phyloP scores from a whole-genome alignment of 2,113 vertebrate species.

The Neoarius graeffei region DNA sequence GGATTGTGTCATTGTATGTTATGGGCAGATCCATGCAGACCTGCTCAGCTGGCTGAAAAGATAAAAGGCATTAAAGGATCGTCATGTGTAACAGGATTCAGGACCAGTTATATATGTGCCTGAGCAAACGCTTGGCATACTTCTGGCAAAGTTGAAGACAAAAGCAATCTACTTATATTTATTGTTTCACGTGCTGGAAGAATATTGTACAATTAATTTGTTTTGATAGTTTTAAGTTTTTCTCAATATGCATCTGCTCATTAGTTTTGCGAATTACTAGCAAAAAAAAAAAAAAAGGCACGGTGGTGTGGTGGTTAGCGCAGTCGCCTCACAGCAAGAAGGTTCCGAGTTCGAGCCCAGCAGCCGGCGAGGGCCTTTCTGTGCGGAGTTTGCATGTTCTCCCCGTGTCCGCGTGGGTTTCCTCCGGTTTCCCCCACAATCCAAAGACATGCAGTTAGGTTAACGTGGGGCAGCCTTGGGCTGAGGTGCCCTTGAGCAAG shows the following conservation, averaged over 20 bases:
- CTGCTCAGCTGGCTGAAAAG: constrained; percentile 19
- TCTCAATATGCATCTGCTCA: neutral
- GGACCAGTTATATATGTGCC: neutral
- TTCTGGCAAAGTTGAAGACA: neutral
- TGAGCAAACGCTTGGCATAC: neutral
- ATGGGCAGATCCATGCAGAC: constrained; percentile 49
- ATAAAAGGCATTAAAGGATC: neutral
- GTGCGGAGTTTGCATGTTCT: no score
- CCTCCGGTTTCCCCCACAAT: no score
- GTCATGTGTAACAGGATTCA: neutral
- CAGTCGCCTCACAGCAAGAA: no score
- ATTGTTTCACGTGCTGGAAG: neutral
- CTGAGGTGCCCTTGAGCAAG: no score
- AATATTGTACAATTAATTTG: neutral
- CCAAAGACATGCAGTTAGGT: no score
- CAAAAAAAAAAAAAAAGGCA: no score
- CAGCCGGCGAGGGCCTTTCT: no score
- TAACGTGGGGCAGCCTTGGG: no score
- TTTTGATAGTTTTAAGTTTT: neutral
- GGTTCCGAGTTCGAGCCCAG: no score
- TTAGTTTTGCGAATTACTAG: no score
- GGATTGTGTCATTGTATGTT: constrained; percentile 42
- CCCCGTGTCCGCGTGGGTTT: no score
- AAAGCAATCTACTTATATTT: neutral
- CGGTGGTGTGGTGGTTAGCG: no score